Conservation (phyloP, 2,113 vertebrate genomes). For the Bos indicus region DNA sequence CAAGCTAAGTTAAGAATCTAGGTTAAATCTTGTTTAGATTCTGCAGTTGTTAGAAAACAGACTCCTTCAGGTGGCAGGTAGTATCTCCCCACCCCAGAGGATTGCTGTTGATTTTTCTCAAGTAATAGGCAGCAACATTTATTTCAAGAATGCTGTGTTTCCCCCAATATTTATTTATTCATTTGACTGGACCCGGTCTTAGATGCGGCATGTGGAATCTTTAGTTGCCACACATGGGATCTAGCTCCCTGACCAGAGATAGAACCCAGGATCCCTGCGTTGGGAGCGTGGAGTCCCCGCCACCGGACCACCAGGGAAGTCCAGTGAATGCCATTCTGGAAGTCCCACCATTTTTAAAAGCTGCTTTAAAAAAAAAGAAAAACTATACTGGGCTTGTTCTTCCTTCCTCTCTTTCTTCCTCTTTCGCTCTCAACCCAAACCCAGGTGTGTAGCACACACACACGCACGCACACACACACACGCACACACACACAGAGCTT, state of each 20-base stretch:
- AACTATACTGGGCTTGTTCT: background rate
- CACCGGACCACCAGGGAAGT: background rate
- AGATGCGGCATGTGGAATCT: background rate
- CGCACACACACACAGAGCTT: background rate
- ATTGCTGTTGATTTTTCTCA: background rate
- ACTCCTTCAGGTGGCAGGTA: background rate
- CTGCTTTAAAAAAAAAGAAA: background rate
- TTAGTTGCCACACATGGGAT: background rate
- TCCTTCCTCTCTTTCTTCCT: background rate
- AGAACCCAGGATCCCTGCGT: background rate
- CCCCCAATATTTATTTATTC: background rate
- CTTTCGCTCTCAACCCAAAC: background rate
- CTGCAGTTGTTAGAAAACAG: background rate
- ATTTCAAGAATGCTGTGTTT: background rate
- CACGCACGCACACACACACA: rapidly evolving
- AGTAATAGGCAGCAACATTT: background rate
- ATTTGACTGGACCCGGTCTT: background rate
- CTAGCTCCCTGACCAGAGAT: background rate
- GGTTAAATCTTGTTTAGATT: background rate
- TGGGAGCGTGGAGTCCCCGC: background rate
- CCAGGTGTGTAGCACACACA: background rate
- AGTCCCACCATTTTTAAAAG: background rate
- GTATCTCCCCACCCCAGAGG: background rate
- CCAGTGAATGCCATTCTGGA: background rate
- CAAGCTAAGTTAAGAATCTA: background rate